Percentiles rank a stretch among this genome's conserved stretches.
Evolutionary conservation across 2,888 invertebrate species (phyloP).

Genomic region (Margaritifera margaritifera): DNA sequence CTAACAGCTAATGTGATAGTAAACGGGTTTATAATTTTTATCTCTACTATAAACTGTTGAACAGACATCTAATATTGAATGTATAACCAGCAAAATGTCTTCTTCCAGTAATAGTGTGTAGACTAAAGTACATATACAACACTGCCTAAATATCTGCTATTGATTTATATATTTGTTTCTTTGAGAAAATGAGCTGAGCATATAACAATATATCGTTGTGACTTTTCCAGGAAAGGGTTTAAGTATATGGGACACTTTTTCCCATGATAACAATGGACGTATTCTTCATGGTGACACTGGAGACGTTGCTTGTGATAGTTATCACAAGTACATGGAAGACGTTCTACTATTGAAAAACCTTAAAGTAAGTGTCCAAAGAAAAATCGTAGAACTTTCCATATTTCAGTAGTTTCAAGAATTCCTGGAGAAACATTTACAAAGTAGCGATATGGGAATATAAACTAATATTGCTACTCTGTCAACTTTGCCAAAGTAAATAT

Average conservation of each 20-base stretch:
- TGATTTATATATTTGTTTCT: not conserved
- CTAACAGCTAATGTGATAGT: too few species aligned
- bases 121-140: too few species aligned
- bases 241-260: conserved; percentile 77
- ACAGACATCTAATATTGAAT: too few species aligned
- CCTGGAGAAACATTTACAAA: not conserved
- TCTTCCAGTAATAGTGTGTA: too few species aligned
- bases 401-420: not conserved
- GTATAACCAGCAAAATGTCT: too few species aligned
- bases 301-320: conserved; percentile 80
- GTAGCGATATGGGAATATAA: too few species aligned
- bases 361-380: conserved; percentile 25
- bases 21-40: too few species aligned
- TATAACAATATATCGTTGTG: not conserved
- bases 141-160: not conserved
- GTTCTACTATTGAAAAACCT: conserved; percentile 75
- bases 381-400: not conserved
- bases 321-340: conserved; percentile 79
- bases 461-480: too few species aligned
- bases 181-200: not conserved
- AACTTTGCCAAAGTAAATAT: too few species aligned
- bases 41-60: too few species aligned
- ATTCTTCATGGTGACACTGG: conserved; percentile 76
- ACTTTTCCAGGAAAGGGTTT: conserved; percentile 47
- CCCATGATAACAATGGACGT: conserved; percentile 74